Evolutionary conservation across 2,113 vertebrate genomes (phyloP), one percentile per base, ranked within the genome.

Genomic region (Lasiurus borealis): DNA sequence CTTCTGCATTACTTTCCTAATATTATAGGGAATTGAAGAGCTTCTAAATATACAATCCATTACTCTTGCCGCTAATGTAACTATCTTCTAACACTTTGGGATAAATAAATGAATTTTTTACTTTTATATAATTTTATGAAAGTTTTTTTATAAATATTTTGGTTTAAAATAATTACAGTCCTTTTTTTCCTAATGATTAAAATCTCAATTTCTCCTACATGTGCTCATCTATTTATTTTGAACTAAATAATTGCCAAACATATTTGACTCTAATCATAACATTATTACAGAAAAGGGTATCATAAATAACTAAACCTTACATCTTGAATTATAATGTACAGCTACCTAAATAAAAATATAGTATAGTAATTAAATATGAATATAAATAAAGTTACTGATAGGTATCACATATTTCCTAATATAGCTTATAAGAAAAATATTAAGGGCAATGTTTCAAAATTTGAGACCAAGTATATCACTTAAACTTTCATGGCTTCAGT

Each of bases 51-150:
- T 48, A 57, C 23, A 87, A 9, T 48, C 54, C n/a, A 72, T 85
- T 10, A 18, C 31, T 87, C 31, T 68, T 78, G 85, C 4, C 81
- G 77, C n/a, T 15, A 27, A 2, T 21, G 40, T 2, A 34, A 10
- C 52, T 86, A 48, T 75, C 48, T 40, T 85, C 29, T 9, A 86
- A 82, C 1, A 59, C 62, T 62, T 69, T 52, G 69, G 8, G 16
- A 90, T 19, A 73, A 7, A 73, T 31, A 19, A 9, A 25, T 75
- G 23, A 4, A 44, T 12, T 64, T 81, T 88, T 91, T 85, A 1
- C 1, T 57, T 83, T 88, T 88, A 83, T 12, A 54, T 52, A 82
- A 52, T n/a, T 91, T 89, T 69, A 62, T 92, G 6, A 77, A 87
- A 52, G 10, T 75, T 64, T 73, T 73, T 75, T 46, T n/a, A 52